phyloP scores from a whole-genome alignment of 2,888 invertebrate genomes.

The Drosophila dives region DNA sequence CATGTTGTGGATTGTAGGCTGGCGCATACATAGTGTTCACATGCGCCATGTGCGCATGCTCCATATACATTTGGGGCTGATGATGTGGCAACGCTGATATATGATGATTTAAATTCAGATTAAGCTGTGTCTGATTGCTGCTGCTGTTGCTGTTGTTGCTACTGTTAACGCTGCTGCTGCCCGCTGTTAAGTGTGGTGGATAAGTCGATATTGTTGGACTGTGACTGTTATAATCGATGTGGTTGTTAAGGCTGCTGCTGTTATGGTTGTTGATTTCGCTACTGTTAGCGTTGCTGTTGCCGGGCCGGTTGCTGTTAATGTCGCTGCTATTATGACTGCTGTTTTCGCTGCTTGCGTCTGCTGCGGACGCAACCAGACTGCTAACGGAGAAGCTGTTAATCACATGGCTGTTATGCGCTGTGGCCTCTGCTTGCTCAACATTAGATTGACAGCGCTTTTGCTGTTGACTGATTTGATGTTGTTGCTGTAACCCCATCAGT shows the following conservation, averaged over 20 bases:
- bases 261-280: conserved; percentile 25
- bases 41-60: conserved; percentile 83
- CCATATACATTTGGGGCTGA: conserved; percentile 84
- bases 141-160: conserved; percentile 27
- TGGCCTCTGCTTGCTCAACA: conserved; percentile 27
- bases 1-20: conserved; percentile 75
- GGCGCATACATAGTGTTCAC: conserved; percentile 83
- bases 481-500: conserved; percentile 69
- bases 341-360: conserved; percentile 21
- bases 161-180: conserved; percentile 56
- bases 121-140: conserved; percentile 26
- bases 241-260: conserved; percentile 24
- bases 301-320: conserved; percentile 7
- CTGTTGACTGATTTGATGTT: conserved; percentile 42
- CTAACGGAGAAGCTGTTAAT: conserved; percentile 85
- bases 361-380: conserved; percentile 83
- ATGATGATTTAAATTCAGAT: conserved; percentile 23
- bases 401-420: conserved; percentile 50
- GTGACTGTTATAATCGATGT: conserved; percentile 51
- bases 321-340: conserved; percentile 5
- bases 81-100: conserved; percentile 38
- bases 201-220: conserved; percentile 57
- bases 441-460: conserved; percentile 48
- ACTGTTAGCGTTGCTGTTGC: conserved; percentile 24
- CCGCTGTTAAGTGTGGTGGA: conserved; percentile 83